phyloP scores from a whole-genome alignment of 2,797 vertebrate genomes.

The Heteromormyrus szaboi region DNA sequence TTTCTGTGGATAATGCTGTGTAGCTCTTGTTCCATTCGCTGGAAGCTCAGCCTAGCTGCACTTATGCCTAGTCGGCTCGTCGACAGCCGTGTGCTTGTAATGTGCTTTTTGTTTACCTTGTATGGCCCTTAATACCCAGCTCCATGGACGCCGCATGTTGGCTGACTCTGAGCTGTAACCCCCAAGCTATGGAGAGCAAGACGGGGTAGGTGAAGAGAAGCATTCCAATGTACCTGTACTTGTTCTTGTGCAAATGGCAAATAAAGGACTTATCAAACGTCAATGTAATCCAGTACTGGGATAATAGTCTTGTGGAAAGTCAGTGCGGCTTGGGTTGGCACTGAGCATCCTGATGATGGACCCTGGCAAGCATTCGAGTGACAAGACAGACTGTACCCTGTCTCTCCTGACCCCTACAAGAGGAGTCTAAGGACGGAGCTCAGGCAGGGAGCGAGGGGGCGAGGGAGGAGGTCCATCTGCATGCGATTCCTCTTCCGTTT shows the following conservation, averaged over 20 bases:
- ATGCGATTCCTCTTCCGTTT: not conserved
- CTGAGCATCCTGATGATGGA: not conserved
- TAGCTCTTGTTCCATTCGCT: not conserved
- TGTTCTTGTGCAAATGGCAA: not conserved
- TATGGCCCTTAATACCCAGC: not conserved
- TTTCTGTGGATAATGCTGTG: not conserved
- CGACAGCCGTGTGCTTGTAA: not conserved
- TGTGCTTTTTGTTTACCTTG: not conserved
- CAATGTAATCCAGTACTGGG: not conserved
- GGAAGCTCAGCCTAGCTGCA: not conserved
- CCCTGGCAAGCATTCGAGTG: not conserved
- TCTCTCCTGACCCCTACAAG: not conserved
- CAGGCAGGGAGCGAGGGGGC: not conserved
- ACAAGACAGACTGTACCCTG: not conserved
- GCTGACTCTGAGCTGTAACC: not conserved
- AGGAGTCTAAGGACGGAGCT: slow-evolving; percentile 1
- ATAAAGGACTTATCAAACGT: not conserved
- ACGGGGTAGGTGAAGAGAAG: not conserved
- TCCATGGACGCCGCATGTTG: not conserved
- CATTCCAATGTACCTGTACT: not conserved
- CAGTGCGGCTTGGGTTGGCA: not conserved
- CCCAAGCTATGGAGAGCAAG: not conserved
- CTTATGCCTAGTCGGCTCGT: not conserved
- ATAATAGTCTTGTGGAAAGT: not conserved
- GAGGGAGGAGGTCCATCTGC: not conserved